These are phyloP conservation scores for Tholera decimalis DNA, from an alignment of 2,888 invertebrate genomes.

Conservation along the genomic window DNA sequence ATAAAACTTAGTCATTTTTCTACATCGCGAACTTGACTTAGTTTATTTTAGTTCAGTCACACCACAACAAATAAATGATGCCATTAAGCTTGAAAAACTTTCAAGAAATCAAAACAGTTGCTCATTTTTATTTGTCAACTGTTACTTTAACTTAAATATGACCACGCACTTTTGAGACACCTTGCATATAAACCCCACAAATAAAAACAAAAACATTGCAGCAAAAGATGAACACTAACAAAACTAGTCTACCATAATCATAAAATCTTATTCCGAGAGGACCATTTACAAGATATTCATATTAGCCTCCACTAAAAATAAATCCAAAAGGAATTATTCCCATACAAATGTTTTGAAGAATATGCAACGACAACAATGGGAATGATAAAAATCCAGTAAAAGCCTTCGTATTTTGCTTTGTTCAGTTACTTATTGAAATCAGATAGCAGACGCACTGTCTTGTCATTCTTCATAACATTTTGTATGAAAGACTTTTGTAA, in stretches of 20 bases:
- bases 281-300: conserved; percentile 13
- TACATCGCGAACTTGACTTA: no score
- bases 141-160: no score
- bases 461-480: conserved; percentile 60
- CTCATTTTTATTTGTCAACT: no score
- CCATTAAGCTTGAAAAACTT: no score
- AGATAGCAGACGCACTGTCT: conserved; percentile 49
- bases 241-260: background rate
- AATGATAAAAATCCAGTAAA: conserved; percentile 55
- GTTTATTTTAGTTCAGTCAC: no score
- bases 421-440: conserved; percentile 61
- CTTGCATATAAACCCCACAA: background rate
- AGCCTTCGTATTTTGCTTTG: conserved; percentile 49
- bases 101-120: no score
- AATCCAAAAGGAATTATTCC: conserved; percentile 29
- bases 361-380: conserved; percentile 29
- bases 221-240: conserved; percentile 3
- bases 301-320: conserved; percentile 39
- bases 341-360: conserved; percentile 29
- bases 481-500: conserved; percentile 41
- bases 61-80: no score
- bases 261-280: conserved; percentile 15
- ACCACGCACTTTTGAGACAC: no score
- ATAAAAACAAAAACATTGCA: background rate
- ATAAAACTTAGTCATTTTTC: no score